Base-by-base conservation (phyloP, 2,888 invertebrate species). In the Eretmocerus hayati region DNA sequence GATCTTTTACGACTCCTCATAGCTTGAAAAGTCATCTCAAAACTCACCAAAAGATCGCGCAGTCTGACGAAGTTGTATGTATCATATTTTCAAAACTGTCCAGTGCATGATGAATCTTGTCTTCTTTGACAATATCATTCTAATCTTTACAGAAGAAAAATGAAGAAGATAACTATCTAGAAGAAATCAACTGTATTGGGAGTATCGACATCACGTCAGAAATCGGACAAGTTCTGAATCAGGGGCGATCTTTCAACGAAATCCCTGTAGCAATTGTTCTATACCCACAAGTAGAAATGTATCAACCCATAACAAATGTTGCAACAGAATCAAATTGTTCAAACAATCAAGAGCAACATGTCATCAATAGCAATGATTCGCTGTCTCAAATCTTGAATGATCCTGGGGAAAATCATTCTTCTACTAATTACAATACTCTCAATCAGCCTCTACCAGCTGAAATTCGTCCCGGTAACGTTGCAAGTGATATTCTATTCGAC, bases 1-100 rank as follows among this genome's bases (percentile, higher is more conserved):
- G 85, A 59, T 81, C 88, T 0, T 92, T 92, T 71, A 85, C 89
- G 8, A 88, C 90, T 0, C 81, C 85, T n/a, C 87, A 90, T 61
- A 89, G 87, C 65, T 73, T 91, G 3, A 86, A 87, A 63, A 82
- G 85, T 32, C 91, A 92, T 64, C 77, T 82, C 35, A 83, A 80
- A 67, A 85, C 84, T 44, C 90, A 91, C 62, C 81, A 81, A 65
- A 77, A 75, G 58, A 42, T 52, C 18, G 49, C 42, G 20, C 58
- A 56, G 31, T 58, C 47, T 18, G 62, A 62, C 38, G 60, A 61
- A 41, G 46, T 31, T 48, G 68, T 69, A 59, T 42, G 60, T 63
- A 49, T 46, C 42, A 46, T 46, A 44, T 32, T 37, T 49, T 18
- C n/a, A n/a, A n/a, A n/a, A n/a, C n/a, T n/a, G n/a, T n/a, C n/a